Evolutionary conservation across 2,797 vertebrate genomes (phyloP).

Genomic region (Chloroceryle inda): DNA sequence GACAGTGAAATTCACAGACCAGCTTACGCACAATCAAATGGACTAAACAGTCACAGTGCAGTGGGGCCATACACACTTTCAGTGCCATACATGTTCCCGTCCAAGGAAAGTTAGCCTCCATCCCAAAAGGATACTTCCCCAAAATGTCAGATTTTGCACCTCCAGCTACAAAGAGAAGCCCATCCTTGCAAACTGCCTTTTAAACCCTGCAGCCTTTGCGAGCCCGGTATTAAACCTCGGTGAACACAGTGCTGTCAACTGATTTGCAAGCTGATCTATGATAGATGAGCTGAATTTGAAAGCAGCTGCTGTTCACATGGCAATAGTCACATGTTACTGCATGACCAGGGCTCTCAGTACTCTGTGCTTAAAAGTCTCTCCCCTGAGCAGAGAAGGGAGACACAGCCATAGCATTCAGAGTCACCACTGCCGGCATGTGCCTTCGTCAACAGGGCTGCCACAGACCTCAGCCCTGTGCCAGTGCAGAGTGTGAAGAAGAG

Average conservation of each 20-base stretch:
- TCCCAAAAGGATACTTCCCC: not conserved
- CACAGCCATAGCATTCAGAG: not conserved
- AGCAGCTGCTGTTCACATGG: not conserved
- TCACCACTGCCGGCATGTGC: not conserved
- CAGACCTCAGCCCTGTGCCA: not conserved
- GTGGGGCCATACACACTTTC: not conserved
- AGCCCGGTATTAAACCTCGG: not conserved
- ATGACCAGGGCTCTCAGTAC: not conserved
- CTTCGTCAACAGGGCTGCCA: not conserved
- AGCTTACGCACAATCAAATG: not conserved
- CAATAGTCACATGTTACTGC: not conserved
- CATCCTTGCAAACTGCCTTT: not conserved
- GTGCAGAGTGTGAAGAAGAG: not conserved
- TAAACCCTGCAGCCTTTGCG: not conserved
- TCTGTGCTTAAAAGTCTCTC: not conserved
- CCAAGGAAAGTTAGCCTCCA: not conserved
- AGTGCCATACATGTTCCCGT: not conserved
- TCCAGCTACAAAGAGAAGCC: not conserved
- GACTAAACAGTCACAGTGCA: not conserved
- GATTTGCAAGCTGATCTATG: not conserved
- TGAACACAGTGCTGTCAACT: accelerated
- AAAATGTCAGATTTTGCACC: not conserved
- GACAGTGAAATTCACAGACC: not conserved
- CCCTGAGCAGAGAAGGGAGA: not conserved
- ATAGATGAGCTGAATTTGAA: not conserved